phyloP scores from a whole-genome alignment of 1,140 invertebrate genomes.

The Eriocheir sinensis region DNA sequence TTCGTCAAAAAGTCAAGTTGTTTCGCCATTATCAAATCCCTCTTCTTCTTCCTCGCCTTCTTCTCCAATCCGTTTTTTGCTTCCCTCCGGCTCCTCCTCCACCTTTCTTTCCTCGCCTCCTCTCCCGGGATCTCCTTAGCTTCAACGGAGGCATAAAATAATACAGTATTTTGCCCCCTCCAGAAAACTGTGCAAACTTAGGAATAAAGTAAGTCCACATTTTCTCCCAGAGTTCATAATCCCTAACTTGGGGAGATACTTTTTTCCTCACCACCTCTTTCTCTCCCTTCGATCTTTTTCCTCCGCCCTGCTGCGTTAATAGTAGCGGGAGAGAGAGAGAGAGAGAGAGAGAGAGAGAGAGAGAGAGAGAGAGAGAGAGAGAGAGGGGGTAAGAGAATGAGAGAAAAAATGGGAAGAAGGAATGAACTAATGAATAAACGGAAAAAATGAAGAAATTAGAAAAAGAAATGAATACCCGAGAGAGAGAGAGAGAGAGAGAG shows the following conservation, averaged over 20 bases:
- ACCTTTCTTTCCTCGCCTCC: no score
- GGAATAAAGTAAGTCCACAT: conserved; percentile 16
- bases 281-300: not conserved
- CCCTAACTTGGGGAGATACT: not conserved
- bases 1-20: no score
- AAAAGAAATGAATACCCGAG: not conserved
- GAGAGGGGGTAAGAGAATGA: conserved; percentile 33
- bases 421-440: not conserved
- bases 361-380: conserved; percentile 39
- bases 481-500: conserved; percentile 53
- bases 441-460: not conserved
- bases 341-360: conserved; percentile 52
- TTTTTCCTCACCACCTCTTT: not conserved
- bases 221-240: not conserved
- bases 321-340: conserved; percentile 48
- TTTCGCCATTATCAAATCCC: no score
- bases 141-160: not conserved
- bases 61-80: not conserved
- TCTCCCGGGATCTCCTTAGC: not conserved
- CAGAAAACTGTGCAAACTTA: conserved; percentile 16
- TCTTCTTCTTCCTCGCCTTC: not conserved
- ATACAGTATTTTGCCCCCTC: not conserved
- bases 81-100: no score
- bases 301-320: no score
- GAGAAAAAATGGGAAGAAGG: conserved; percentile 11